phyloP scores from a whole-genome alignment of 1,140 invertebrate genomes.

The Drosophila biarmipes region DNA sequence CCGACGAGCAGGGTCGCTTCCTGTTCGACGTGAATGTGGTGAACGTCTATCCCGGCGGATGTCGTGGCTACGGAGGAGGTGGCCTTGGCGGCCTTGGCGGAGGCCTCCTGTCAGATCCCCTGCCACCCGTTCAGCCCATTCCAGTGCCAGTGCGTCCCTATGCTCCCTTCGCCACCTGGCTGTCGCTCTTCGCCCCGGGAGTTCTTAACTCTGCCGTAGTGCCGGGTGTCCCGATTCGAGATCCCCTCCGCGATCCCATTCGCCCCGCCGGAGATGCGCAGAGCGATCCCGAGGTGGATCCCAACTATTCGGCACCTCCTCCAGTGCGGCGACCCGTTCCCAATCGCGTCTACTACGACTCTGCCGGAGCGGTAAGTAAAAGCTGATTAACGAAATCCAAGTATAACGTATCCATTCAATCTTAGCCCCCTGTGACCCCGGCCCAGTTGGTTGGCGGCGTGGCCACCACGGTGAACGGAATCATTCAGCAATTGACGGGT shows the following conservation, averaged over 20 bases:
- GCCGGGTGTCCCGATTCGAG: conserved; percentile 33
- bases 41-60: conserved; percentile 65
- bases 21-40: conserved; percentile 80
- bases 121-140: conserved; percentile 41
- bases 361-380: conserved; percentile 74
- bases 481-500: conserved; percentile 79
- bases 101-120: conserved; percentile 66
- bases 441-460: conserved; percentile 75
- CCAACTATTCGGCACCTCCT: conserved; percentile 51
- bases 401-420: background rate
- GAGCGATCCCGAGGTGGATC: conserved; percentile 77
- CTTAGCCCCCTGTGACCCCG: conserved; percentile 72
- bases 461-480: conserved; percentile 75
- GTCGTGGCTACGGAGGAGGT: conserved; percentile 56
- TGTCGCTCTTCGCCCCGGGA: conserved; percentile 77
- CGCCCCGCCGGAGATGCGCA: conserved; percentile 55
- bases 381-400: too few relatives aligned
- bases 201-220: conserved; percentile 61
- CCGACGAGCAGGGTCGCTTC: conserved; percentile 73
- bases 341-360: conserved; percentile 78
- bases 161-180: conserved; percentile 69
- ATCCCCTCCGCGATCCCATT: conserved; percentile 43
- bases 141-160: conserved; percentile 65
- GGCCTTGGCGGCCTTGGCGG: conserved; percentile 46
- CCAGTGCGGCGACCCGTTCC: conserved; percentile 69